These are phyloP conservation scores for Perodicticus potto DNA, from an alignment of 2,797 vertebrate genomes.

Conservation along the genomic window DNA sequence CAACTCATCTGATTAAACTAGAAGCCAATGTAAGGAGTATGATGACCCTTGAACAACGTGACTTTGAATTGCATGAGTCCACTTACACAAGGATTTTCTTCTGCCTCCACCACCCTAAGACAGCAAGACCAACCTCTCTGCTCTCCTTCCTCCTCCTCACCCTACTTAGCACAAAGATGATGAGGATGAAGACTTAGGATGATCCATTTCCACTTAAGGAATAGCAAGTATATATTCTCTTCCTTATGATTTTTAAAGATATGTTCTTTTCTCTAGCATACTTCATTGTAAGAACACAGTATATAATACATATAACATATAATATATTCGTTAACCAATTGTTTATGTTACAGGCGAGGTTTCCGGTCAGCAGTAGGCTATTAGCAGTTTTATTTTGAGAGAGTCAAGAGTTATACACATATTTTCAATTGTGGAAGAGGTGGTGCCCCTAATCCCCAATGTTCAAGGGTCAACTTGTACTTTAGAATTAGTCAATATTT, in stretches of 20 bases:
- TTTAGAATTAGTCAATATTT: slow-evolving; percentile 83
- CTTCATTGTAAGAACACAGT: neutral
- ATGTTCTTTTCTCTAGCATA: neutral
- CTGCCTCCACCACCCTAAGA: neutral
- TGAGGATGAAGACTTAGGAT: neutral
- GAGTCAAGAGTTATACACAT: neutral
- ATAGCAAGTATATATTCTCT: neutral
- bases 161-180: neutral
- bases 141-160: neutral
- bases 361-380: neutral
- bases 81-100: neutral
- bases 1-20: slow-evolving; percentile 67
- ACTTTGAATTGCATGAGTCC: neutral
- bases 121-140: neutral
- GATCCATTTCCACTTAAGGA: neutral
- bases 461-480: neutral
- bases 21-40: slow-evolving; percentile 55
- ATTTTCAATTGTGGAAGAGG: neutral
- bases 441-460: neutral
- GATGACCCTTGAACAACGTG: slow-evolving; percentile 8
- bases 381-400: neutral
- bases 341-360: neutral
- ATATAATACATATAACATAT: neutral
- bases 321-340: neutral
- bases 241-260: neutral